A percentile compares a stretch with the other conserved stretches of the same genome.
These are phyloP conservation scores for Thalpophila matura DNA, from an alignment of 2,888 invertebrate genomes.

Conservation along the genomic window DNA sequence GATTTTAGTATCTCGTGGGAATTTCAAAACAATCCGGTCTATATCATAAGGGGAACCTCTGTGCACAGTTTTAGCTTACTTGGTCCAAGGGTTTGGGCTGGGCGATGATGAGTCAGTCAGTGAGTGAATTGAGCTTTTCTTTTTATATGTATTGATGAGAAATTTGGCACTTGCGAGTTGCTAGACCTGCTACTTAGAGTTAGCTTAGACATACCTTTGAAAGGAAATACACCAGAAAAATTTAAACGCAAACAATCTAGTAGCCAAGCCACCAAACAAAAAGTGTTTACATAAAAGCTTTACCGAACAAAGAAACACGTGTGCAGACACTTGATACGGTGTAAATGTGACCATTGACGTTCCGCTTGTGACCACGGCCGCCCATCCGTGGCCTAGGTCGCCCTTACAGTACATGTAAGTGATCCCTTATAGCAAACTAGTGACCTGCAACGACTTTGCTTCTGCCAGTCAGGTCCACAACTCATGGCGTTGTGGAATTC, in stretches of 20 bases:
- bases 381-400: constrained; percentile 45
- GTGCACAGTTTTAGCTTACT: too few relatives aligned
- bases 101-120: too few relatives aligned
- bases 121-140: too few relatives aligned
- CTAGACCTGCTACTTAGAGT: too few relatives aligned
- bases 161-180: too few relatives aligned
- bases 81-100: too few relatives aligned
- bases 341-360: constrained; percentile 41
- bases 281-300: constrained; percentile 10
- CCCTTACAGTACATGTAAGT: constrained; percentile 35
- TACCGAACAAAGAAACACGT: constrained; percentile 36
- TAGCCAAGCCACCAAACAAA: constrained; percentile 16
- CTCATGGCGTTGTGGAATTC: background rate
- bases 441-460: constrained; percentile 34
- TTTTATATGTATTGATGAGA: too few relatives aligned
- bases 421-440: constrained; percentile 31
- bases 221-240: background rate
- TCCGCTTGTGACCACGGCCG: constrained; percentile 35
- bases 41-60: too few relatives aligned
- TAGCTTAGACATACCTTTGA: too few relatives aligned
- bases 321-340: constrained; percentile 44
- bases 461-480: constrained; percentile 6
- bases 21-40: too few relatives aligned
- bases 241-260: background rate
- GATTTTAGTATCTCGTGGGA: too few relatives aligned